Evolutionary conservation across 2,888 invertebrate species (phyloP).

Genomic region (Drosophila nigricruria): DNA sequence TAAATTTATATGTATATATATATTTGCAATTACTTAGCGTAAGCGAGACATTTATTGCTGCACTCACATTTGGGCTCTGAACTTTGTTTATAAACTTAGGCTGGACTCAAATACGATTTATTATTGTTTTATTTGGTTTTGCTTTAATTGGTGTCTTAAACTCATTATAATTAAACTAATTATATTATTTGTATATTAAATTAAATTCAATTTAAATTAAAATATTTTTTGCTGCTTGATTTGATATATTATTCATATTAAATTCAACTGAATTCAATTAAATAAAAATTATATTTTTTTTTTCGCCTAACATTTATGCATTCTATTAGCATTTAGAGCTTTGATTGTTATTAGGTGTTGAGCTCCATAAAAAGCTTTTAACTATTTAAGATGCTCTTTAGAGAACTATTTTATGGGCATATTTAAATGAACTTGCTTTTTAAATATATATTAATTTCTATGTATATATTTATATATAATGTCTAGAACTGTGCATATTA

Average conservation of each 20-base stretch:
- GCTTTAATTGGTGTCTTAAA: neutral
- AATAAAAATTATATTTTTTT: too few species aligned
- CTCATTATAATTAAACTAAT: too few species aligned
- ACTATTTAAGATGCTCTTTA: neutral
- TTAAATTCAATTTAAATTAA: neutral
- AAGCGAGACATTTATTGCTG: constrained; percentile 18
- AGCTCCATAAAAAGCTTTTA: neutral
- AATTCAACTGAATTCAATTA: neutral
- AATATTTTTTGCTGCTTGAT: neutral
- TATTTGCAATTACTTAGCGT: constrained; percentile 18
- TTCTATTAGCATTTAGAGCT: neutral
- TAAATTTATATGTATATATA: constrained; percentile 12
- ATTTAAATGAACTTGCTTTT: neutral
- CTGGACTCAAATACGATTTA: neutral
- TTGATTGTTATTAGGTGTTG: neutral
- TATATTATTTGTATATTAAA: neutral
- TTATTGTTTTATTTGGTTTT: neutral
- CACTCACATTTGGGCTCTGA: neutral
- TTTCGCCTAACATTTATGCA: neutral
- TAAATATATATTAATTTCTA: neutral
- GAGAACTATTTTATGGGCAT: neutral
- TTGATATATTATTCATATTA: neutral
- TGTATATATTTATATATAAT: neutral
- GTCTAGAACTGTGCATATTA: neutral
- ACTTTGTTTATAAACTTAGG: neutral